Conservation (phyloP, 2,797 vertebrate species). For the Aphelocoma californica region DNA sequence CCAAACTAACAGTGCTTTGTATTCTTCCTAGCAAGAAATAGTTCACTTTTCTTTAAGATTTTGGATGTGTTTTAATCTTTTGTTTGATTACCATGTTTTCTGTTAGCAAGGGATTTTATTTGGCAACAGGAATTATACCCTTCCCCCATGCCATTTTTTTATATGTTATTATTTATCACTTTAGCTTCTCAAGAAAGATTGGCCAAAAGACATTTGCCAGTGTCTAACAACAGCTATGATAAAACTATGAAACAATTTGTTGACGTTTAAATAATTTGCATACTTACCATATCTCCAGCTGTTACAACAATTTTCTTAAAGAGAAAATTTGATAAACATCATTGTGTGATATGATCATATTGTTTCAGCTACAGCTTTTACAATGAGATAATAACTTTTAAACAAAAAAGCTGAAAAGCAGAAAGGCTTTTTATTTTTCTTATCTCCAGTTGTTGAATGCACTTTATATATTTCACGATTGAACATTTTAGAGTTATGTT, state of each 20-base stretch:
- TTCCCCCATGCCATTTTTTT: accelerated
- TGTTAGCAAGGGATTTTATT: neutral
- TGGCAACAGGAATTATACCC: neutral
- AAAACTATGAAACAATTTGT: neutral
- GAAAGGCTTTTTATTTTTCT: neutral
- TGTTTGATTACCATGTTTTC: neutral
- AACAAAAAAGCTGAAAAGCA: neutral
- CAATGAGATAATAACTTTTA: neutral
- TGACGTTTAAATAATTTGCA: neutral
- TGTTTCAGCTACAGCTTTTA: neutral
- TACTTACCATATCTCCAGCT: neutral
- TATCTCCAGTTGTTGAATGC: neutral
- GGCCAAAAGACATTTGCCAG: neutral
- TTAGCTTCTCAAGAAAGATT: neutral
- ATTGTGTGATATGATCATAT: neutral
- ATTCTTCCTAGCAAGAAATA: neutral
- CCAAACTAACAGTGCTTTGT: neutral
- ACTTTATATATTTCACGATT: neutral
- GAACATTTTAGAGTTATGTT: neutral
- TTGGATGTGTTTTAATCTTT: neutral
- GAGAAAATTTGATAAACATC: neutral
- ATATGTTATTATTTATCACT: neutral
- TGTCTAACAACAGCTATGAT: neutral
- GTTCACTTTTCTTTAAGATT: neutral
- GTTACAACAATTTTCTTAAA: neutral